Evolutionary conservation across 2,113 vertebrate species (phyloP).

Genomic region (Tachysurus vachellii): DNA sequence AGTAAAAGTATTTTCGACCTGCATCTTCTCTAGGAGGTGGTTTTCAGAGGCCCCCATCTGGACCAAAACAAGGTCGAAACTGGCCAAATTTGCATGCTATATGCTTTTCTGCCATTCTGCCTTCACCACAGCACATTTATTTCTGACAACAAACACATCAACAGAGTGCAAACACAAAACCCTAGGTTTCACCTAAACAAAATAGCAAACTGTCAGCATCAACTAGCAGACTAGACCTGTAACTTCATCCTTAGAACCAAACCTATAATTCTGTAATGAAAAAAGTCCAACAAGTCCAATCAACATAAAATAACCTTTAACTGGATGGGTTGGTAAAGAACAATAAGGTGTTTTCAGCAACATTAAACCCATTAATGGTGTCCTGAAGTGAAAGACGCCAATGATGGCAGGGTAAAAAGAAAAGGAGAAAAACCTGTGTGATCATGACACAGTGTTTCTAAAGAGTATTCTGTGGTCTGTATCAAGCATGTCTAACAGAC

Average conservation of each 20-base stretch:
- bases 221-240: background rate
- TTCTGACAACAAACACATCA: background rate
- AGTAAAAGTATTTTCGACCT: background rate
- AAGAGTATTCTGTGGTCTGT: background rate
- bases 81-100: background rate
- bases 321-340: background rate
- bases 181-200: background rate
- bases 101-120: background rate
- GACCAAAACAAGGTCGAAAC: background rate
- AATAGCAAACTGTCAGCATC: background rate
- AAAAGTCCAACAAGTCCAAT: background rate
- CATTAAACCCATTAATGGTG: background rate
- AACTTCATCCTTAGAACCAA: background rate
- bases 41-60: background rate
- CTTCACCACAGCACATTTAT: background rate
- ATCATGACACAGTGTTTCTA: background rate
- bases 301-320: background rate
- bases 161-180: background rate
- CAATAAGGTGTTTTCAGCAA: background rate
- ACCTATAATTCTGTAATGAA: background rate
- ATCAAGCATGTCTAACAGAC: background rate
- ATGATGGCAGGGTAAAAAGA: background rate
- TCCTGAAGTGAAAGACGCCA: too few relatives aligned
- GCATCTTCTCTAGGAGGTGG: background rate
- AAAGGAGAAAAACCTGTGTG: background rate